These are phyloP conservation scores for Pomacea maculata DNA, from an alignment of 1,140 invertebrate genomes.

Conservation along the genomic window DNA sequence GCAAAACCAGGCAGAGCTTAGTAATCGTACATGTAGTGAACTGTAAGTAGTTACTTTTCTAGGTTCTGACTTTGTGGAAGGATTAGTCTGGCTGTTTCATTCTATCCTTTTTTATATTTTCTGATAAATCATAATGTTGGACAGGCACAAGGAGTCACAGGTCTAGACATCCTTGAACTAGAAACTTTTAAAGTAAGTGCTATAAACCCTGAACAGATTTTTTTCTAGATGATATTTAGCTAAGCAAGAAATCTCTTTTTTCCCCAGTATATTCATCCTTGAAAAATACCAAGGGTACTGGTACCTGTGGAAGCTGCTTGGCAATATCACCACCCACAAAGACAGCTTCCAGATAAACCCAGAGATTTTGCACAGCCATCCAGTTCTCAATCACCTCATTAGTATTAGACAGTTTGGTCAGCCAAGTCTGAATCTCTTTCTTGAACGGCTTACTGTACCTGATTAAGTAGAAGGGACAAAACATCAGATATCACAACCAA, in stretches of 20 bases:
- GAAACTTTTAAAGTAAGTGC: background rate
- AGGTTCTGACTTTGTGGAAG: no score
- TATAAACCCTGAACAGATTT: no score
- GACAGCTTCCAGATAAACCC: constrained; percentile 65
- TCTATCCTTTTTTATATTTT: no score
- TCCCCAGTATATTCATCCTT: background rate
- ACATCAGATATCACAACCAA: background rate
- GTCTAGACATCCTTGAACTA: background rate
- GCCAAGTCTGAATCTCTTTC: constrained; percentile 62
- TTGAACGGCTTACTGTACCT: constrained; percentile 65
- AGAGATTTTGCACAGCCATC: constrained; percentile 64
- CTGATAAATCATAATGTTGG: no score
- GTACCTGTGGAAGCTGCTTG: constrained; percentile 71
- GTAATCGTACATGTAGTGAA: no score
- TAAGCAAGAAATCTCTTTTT: background rate
- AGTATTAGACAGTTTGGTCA: constrained; percentile 60
- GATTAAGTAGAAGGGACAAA: constrained; percentile 1
- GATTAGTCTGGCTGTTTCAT: no score
- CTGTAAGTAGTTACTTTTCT: no score
- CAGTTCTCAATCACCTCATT: constrained; percentile 64
- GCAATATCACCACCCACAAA: constrained; percentile 66
- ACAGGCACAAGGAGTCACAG: background rate
- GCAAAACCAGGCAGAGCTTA: no score
- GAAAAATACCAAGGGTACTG: background rate
- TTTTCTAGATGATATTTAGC: background rate